Evolutionary conservation across 2,113 vertebrate species (phyloP).

Genomic region (Phaetusa simplex): DNA sequence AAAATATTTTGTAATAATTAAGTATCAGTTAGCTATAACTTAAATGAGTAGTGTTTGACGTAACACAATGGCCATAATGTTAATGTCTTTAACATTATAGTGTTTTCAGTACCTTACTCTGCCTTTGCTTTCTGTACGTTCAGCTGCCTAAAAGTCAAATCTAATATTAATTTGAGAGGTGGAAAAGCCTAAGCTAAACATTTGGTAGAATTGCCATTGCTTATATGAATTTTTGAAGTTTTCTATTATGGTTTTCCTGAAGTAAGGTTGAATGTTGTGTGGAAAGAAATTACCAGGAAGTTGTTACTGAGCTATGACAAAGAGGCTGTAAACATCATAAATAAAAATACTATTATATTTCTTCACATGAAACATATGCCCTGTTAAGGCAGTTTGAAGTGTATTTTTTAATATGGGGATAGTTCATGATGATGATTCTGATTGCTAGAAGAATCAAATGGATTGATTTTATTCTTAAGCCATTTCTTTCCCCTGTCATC

Average conservation of each 20-base stretch:
- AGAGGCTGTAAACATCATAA: constrained; percentile 65
- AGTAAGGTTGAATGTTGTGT: constrained; percentile 43
- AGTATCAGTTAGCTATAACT: neutral
- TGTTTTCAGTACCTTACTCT: neutral
- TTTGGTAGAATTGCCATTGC: constrained; percentile 25
- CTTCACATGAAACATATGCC: constrained; percentile 32
- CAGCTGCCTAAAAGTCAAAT: neutral
- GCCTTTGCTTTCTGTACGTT: neutral
- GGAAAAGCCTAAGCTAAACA: neutral
- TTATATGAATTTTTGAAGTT: constrained; percentile 12
- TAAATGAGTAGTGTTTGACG: neutral
- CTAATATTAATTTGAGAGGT: constrained; percentile 14
- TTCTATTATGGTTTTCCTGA: constrained; percentile 46
- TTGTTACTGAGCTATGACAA: constrained; percentile 67
- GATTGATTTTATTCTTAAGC: constrained; percentile 54
- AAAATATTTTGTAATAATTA: neutral
- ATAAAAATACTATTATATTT: constrained; percentile 61
- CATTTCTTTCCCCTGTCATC: neutral
- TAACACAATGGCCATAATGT: neutral
- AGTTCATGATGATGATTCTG: constrained; percentile 41
- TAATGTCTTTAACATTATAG: neutral
- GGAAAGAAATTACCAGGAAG: constrained; percentile 64
- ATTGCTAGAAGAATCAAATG: constrained; percentile 44
- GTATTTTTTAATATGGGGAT: neutral
- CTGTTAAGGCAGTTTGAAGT: constrained; percentile 39